Conservation (phyloP, 2,888 invertebrate species). For the Deroplatys truncata region DNA sequence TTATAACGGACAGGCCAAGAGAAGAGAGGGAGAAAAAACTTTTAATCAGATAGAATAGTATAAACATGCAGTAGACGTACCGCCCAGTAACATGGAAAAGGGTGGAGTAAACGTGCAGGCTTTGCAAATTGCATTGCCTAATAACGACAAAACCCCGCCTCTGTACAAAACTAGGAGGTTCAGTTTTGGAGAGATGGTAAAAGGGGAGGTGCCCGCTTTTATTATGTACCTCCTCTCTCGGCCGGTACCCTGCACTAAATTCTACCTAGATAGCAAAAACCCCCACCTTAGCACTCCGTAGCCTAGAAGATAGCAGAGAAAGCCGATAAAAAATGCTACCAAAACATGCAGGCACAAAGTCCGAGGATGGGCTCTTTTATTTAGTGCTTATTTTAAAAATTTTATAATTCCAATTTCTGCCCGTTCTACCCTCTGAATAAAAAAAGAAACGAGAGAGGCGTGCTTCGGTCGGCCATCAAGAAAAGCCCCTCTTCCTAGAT, state of each 20-base stretch:
- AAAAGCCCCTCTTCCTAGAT: neutral
- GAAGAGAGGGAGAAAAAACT: neutral
- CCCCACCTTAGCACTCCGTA: neutral
- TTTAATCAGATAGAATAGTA: slow-evolving; percentile 3
- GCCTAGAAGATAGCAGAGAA: neutral
- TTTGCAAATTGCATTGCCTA: slow-evolving; percentile 15
- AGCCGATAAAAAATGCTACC: neutral
- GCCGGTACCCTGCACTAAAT: neutral
- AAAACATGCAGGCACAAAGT: neutral
- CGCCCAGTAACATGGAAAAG: neutral
- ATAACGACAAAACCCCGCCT: slow-evolving; percentile 13
- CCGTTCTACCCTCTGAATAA: neutral
- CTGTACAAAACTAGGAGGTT: slow-evolving; percentile 1
- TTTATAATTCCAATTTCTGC: neutral
- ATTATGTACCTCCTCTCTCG: neutral
- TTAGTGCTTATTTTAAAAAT: neutral
- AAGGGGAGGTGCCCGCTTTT: neutral
- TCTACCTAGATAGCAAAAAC: neutral
- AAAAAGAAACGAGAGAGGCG: neutral
- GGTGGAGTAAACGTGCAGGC: neutral
- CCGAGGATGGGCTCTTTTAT: neutral
- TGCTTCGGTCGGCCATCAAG: neutral
- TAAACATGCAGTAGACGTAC: slow-evolving; percentile 3
- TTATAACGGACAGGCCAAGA: neutral
- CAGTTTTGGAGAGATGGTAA: neutral